A percentile compares a stretch with the other conserved stretches of the same genome.
Conservation (phyloP, 2,888 invertebrate species). For the Celastrina argiolus region DNA sequence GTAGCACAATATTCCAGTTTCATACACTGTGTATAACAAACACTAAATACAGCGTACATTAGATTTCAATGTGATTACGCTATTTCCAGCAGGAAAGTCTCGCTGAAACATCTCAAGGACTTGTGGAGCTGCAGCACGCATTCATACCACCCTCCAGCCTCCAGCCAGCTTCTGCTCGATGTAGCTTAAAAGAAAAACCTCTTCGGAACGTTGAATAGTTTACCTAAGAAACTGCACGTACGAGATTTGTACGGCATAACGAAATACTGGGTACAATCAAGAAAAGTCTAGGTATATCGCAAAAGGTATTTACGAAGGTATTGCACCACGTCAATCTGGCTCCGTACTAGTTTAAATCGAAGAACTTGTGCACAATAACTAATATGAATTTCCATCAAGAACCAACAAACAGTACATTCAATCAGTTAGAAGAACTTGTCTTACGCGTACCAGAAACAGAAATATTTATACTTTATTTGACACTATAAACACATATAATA, state of each 20-base stretch:
- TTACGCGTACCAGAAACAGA: too few species aligned
- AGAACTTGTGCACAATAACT: too few species aligned
- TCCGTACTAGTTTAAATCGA: too few species aligned
- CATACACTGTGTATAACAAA: neutral
- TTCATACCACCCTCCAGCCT: neutral
- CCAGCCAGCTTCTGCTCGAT: neutral
- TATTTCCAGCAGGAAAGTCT: neutral
- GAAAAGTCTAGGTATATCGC: neutral
- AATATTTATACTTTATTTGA: too few species aligned
- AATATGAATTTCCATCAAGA: too few species aligned
- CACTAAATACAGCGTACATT: neutral
- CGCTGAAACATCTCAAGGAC: constrained; percentile 15
- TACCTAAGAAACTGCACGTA: neutral
- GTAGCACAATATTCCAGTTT: too few species aligned
- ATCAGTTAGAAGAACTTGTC: too few species aligned
- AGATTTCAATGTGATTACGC: neutral
- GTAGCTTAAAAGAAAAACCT: neutral
- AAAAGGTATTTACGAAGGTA: neutral
- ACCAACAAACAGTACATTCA: too few species aligned
- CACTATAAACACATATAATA: too few species aligned
- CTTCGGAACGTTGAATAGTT: neutral
- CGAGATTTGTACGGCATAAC: neutral
- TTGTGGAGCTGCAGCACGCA: neutral
- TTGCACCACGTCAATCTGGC: too few species aligned
- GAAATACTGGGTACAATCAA: neutral